Evolutionary conservation across 1,140 invertebrate species (phyloP).

Genomic region (Cotesia glomerata): DNA sequence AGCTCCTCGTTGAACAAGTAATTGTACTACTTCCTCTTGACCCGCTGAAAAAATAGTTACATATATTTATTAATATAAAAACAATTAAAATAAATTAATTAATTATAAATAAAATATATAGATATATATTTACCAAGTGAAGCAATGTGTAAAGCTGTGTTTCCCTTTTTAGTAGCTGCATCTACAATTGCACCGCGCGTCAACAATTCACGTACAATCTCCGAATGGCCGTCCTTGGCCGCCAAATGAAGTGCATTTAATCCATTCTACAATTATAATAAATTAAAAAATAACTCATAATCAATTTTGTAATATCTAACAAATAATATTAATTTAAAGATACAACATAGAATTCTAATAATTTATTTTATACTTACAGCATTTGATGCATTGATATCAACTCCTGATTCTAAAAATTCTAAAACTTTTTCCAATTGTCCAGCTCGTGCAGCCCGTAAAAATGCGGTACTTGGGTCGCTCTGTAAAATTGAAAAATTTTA

Average conservation of each 20-base stretch:
- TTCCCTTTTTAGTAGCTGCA: constrained; percentile 99
- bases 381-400: constrained; percentile 98
- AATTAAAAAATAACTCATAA: constrained; percentile 6
- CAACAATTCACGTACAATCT: constrained; percentile 91
- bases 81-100: background rate
- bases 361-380: constrained; percentile 74
- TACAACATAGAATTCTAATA: background rate
- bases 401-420: constrained; percentile 89
- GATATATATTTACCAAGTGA: constrained; percentile 75
- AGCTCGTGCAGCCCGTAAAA: constrained; percentile 93
- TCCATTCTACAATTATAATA: constrained; percentile 78
- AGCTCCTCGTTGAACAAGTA: constrained; percentile 87
- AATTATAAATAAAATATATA: background rate
- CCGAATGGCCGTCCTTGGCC: constrained; percentile 96
- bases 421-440: constrained; percentile 95
- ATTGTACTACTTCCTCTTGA: constrained; percentile 91
- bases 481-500: constrained; percentile 62
- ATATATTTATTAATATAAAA: background rate
- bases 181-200: constrained; percentile 91
- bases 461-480: constrained; percentile 82
- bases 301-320: too few species aligned
- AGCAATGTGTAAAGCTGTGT: constrained; percentile 98
- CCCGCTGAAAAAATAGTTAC: constrained; percentile 71
- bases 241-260: constrained; percentile 97
- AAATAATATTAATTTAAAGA: too few species aligned